Evolutionary conservation across 2,797 vertebrate species (phyloP).

Genomic region (Threskiornis aethiopicus): DNA sequence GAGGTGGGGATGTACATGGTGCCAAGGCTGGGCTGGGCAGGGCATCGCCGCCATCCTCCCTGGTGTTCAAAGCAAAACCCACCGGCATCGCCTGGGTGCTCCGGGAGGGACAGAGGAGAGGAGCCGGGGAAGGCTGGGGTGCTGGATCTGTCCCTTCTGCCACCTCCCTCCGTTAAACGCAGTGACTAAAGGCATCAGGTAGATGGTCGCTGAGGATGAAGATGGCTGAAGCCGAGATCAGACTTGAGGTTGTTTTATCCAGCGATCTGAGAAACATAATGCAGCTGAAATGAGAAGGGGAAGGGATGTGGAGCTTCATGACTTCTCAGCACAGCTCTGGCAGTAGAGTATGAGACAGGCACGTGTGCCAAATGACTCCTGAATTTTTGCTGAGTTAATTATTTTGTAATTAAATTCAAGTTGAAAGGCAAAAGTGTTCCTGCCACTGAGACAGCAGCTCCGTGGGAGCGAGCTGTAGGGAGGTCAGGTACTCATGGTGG

Average conservation of each 20-base stretch:
- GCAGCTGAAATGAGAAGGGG: not conserved
- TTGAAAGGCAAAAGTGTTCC: not conserved
- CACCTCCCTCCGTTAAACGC: accelerated
- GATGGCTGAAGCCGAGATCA: not conserved
- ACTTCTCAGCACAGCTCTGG: not conserved
- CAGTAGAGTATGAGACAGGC: not conserved
- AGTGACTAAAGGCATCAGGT: accelerated
- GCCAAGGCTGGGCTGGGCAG: not conserved
- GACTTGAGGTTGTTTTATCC: not conserved
- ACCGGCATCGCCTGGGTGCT: accelerated
- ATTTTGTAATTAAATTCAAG: not conserved
- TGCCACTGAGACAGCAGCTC: not conserved
- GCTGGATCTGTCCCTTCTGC: not conserved
- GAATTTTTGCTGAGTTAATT: not conserved
- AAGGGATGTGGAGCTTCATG: not conserved
- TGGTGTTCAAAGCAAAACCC: not conserved
- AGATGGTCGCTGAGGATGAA: not conserved
- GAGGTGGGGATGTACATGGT: accelerated
- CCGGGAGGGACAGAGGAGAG: accelerated
- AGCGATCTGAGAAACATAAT: accelerated
- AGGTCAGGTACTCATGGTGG: accelerated
- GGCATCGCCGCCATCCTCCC: not conserved
- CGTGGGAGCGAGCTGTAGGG: accelerated
- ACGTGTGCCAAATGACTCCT: not conserved
- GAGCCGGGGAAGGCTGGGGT: not conserved